phyloP scores from a whole-genome alignment of 2,797 vertebrate species.

The Ceyx erithaca region DNA sequence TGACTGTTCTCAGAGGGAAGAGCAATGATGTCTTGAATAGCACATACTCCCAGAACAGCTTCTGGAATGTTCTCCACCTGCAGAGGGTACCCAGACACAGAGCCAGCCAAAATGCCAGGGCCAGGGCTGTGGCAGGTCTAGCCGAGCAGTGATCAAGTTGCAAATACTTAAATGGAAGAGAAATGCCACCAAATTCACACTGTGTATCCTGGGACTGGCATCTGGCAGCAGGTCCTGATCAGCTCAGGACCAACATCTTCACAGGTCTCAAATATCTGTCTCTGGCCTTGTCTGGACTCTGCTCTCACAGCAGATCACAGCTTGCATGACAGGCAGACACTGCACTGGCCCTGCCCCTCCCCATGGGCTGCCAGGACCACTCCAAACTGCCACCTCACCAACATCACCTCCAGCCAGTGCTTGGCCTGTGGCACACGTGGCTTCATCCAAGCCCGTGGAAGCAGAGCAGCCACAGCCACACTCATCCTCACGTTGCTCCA shows the following conservation, averaged over 20 bases:
- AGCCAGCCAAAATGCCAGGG: neutral
- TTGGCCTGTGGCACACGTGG: neutral
- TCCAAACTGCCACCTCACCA: neutral
- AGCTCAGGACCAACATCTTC: neutral
- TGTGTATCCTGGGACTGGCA: neutral
- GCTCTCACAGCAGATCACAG: neutral
- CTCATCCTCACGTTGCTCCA: neutral
- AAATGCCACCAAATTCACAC: neutral
- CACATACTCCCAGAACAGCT: neutral
- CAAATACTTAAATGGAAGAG: neutral
- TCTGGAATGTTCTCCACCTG: neutral
- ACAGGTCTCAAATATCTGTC: neutral
- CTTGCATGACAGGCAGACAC: neutral
- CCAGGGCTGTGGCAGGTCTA: neutral
- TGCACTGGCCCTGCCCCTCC: neutral
- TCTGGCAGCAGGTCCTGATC: neutral
- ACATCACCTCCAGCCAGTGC: neutral
- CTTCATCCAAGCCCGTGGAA: neutral
- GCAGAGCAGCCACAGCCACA: neutral
- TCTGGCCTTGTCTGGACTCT: neutral
- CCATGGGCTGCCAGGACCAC: neutral
- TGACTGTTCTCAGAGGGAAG: neutral
- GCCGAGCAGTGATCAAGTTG: fast-evolving
- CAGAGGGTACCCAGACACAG: neutral
- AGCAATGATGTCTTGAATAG: neutral